phyloP scores from a whole-genome alignment of 2,888 invertebrate species.

The Sinhomidia bicolor region DNA sequence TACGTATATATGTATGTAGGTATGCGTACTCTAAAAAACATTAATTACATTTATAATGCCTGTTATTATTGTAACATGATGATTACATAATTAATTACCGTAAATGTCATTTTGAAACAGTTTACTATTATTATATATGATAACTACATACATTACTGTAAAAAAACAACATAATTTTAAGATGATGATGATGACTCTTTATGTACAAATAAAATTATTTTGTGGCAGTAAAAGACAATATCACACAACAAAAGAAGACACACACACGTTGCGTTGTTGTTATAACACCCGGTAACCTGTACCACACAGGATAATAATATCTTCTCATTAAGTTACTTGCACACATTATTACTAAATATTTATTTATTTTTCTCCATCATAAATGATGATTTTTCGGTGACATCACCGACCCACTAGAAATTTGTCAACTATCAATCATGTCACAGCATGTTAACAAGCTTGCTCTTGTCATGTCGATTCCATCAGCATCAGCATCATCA shows the following conservation, averaged over 20 bases:
- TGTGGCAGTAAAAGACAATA: constrained; percentile 73
- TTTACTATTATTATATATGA: neutral
- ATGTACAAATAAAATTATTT: constrained; percentile 76
- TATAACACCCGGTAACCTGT: neutral
- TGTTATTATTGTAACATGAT: too few species aligned
- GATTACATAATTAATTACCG: too few species aligned
- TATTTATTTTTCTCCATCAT: neutral
- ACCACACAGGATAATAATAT: neutral
- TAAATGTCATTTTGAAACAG: constrained; percentile 7
- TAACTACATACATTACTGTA: neutral
- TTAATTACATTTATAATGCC: too few species aligned
- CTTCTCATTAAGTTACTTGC: neutral
- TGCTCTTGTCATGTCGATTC: constrained; percentile 61
- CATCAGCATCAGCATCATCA: constrained; percentile 1
- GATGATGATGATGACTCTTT: constrained; percentile 64
- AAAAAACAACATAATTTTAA: constrained; percentile 27
- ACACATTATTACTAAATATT: too few species aligned
- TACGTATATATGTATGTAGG: too few species aligned
- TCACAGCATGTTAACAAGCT: constrained; percentile 77
- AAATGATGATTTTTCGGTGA: neutral
- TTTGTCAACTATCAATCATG: constrained; percentile 77
- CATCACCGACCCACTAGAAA: constrained; percentile 35
- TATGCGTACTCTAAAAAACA: too few species aligned
- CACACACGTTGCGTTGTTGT: too few species aligned
- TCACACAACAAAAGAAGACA: constrained; percentile 60